phyloP scores from a whole-genome alignment of 2,113 vertebrate species.

The Xenotilapia flavipinnis region DNA sequence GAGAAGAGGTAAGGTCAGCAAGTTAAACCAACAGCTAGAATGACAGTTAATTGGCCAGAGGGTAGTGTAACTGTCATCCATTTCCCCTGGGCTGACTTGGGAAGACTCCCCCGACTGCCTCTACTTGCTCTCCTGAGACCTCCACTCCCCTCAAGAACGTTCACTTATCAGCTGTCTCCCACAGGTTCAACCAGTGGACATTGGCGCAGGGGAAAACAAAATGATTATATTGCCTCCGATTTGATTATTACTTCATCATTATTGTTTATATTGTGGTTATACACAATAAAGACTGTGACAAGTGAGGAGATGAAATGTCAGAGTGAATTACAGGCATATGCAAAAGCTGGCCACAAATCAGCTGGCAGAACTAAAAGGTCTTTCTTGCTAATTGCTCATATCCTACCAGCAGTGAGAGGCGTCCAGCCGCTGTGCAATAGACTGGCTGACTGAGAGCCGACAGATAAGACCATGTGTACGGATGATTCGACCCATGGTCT shows the following conservation, averaged over 20 bases:
- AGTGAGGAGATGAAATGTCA: constrained; percentile 72
- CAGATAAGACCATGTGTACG: constrained; percentile 51
- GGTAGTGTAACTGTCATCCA: constrained; percentile 74
- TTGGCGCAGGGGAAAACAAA: constrained; percentile 25
- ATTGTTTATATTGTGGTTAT: constrained; percentile 69
- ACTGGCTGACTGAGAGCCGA: constrained; percentile 46
- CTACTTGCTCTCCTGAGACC: constrained; percentile 45
- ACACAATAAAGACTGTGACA: constrained; percentile 72
- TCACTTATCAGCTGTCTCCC: constrained; percentile 65
- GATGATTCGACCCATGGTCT: constrained; percentile 54
- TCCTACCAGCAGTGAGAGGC: constrained; percentile 51
- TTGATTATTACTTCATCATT: constrained; percentile 71
- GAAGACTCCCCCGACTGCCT: constrained; percentile 45
- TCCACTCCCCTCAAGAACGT: constrained; percentile 24
- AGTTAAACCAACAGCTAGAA: constrained; percentile 81
- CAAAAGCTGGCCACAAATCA: constrained; percentile 64
- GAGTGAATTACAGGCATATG: constrained; percentile 72
- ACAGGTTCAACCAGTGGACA: constrained; percentile 72
- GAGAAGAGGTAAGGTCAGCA: constrained; percentile 70
- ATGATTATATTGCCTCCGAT: constrained; percentile 59
- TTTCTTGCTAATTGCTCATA: constrained; percentile 69
- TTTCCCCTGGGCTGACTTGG: constrained; percentile 63
- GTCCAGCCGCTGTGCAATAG: constrained; percentile 36
- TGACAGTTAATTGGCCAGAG: constrained; percentile 75
- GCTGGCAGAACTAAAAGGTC: constrained; percentile 66